Conservation (phyloP, 2,888 invertebrate species). For the Macrosiphum euphorbiae region DNA sequence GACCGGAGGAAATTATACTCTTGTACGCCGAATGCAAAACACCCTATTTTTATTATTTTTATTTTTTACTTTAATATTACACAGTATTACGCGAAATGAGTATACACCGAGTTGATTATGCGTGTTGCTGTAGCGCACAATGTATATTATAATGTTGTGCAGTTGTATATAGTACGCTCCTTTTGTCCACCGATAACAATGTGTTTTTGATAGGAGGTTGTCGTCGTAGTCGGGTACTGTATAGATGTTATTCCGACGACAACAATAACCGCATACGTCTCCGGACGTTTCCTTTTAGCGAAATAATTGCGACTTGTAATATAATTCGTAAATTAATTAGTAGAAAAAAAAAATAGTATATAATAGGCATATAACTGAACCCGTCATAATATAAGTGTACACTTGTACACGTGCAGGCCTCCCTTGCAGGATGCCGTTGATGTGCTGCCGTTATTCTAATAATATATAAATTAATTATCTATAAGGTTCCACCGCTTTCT, state of each 20-base stretch:
- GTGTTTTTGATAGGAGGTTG: slow-evolving; percentile 28
- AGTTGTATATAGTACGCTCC: slow-evolving; percentile 8
- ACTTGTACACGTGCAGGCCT: neutral
- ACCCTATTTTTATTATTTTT: neutral
- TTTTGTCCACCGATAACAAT: slow-evolving; percentile 52
- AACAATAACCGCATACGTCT: neutral
- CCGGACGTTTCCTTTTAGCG: neutral
- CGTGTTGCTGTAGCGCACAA: slow-evolving; percentile 4
- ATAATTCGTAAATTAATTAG: neutral
- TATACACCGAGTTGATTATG: slow-evolving; percentile 23
- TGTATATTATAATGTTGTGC: neutral
- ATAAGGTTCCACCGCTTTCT: neutral
- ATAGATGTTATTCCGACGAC: neutral
- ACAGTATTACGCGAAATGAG: neutral
- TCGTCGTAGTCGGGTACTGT: neutral
- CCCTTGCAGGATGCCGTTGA: neutral
- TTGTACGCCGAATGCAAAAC: slow-evolving; percentile 48
- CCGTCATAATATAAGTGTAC: neutral
- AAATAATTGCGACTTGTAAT: neutral
- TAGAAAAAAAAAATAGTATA: neutral
- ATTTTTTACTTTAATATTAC: neutral
- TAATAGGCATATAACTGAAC: neutral
- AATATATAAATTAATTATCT: neutral
- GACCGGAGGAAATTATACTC: slow-evolving; percentile 34
- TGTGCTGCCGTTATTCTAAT: neutral